phyloP scores from a whole-genome alignment of 2,797 vertebrate species.

The Sciurus carolinensis region DNA sequence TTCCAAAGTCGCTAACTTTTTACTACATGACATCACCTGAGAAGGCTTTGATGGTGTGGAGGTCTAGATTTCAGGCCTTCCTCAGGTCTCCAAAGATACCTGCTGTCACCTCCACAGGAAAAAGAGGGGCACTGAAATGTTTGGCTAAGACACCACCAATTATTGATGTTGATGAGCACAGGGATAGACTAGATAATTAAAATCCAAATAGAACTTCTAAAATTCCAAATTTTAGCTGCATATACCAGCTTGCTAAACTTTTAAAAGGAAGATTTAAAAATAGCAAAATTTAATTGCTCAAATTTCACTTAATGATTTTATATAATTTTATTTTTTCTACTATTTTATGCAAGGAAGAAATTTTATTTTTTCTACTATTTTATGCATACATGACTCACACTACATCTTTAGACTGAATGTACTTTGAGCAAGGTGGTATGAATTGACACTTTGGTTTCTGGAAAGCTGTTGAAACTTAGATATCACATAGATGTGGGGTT shows the following conservation, averaged over 20 bases:
- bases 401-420: neutral
- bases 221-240: conserved; percentile 57
- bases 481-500: neutral
- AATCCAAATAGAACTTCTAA: conserved; percentile 34
- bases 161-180: neutral
- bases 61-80: neutral
- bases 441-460: neutral
- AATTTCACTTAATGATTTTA: conserved; percentile 33
- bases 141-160: neutral
- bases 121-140: neutral
- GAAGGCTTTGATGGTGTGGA: neutral
- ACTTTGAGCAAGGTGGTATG: neutral
- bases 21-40: neutral
- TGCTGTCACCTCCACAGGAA: neutral
- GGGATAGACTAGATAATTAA: neutral
- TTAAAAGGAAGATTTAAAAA: neutral
- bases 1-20: neutral
- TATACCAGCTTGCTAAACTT: neutral
- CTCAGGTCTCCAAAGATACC: neutral
- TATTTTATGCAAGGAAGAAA: conserved; percentile 37
- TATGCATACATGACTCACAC: neutral
- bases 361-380: conserved; percentile 40
- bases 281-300: neutral
- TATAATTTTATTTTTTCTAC: conserved; percentile 1
- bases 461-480: neutral